phyloP scores from a whole-genome alignment of 2,113 vertebrate genomes.

The Suricata suricatta region DNA sequence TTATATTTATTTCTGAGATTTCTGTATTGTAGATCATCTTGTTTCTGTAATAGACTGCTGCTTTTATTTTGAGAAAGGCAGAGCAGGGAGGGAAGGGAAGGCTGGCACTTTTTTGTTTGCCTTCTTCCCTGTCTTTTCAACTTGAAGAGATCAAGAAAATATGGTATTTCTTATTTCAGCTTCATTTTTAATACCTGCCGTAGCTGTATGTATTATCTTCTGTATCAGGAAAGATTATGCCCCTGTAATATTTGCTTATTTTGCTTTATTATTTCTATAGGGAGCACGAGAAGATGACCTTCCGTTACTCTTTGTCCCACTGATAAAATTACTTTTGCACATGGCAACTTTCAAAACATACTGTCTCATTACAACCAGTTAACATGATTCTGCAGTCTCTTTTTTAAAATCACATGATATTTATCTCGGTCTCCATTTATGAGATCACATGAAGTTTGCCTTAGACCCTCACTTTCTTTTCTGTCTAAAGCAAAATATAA shows the following conservation, averaged over 20 bases:
- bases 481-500: not conserved
- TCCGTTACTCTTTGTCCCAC: not conserved
- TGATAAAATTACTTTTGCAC: conserved; percentile 37
- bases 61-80: not conserved
- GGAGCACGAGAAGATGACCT: not conserved
- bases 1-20: not conserved
- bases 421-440: not conserved
- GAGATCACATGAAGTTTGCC: not conserved
- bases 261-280: not conserved
- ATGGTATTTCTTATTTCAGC: not conserved
- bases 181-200: conserved; percentile 37
- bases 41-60: not conserved
- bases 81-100: not conserved
- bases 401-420: not conserved
- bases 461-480: not conserved
- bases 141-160: conserved; percentile 39
- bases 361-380: not conserved
- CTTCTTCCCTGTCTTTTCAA: not conserved
- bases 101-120: not conserved
- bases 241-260: not conserved
- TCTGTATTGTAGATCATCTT: not conserved
- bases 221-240: not conserved
- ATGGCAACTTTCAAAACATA: conserved; percentile 26
- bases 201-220: not conserved
- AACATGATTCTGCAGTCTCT: not conserved